These are phyloP conservation scores for Zaprionus bogoriensis DNA, from an alignment of 2,888 invertebrate genomes.

Conservation along the genomic window DNA sequence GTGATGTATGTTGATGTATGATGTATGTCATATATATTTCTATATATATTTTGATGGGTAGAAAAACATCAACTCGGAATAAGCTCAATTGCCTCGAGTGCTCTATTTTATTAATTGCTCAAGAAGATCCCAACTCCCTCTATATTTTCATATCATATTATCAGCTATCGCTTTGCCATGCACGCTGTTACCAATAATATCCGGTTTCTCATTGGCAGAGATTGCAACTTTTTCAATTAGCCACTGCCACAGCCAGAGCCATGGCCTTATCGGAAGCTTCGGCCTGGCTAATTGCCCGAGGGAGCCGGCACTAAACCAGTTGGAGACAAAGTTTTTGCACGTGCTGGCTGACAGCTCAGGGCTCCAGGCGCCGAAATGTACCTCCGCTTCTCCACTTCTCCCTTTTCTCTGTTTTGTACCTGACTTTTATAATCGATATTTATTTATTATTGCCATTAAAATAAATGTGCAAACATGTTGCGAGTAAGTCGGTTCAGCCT, in stretches of 20 bases:
- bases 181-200: too few species aligned
- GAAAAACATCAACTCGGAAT: too few species aligned
- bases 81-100: too few species aligned
- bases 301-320: constrained; percentile 33
- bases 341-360: constrained; percentile 61
- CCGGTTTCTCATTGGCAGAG: constrained; percentile 30
- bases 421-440: constrained; percentile 60
- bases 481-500: not conserved
- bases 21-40: too few species aligned
- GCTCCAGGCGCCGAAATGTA: constrained; percentile 43
- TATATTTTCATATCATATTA: too few species aligned
- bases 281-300: constrained; percentile 49
- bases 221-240: constrained; percentile 73
- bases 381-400: not conserved
- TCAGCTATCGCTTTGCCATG: too few species aligned
- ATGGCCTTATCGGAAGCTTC: constrained; percentile 50
- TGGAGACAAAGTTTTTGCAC: constrained; percentile 54
- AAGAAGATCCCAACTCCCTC: too few species aligned
- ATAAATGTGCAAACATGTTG: constrained; percentile 19
- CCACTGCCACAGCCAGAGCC: constrained; percentile 11
- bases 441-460: constrained; percentile 62
- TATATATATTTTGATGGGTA: too few species aligned
- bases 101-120: too few species aligned
- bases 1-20: too few species aligned
- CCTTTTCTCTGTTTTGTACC: constrained; percentile 7